Base-by-base conservation (phyloP, 1,140 invertebrate genomes). In the Meloidogyne floridensis region DNA sequence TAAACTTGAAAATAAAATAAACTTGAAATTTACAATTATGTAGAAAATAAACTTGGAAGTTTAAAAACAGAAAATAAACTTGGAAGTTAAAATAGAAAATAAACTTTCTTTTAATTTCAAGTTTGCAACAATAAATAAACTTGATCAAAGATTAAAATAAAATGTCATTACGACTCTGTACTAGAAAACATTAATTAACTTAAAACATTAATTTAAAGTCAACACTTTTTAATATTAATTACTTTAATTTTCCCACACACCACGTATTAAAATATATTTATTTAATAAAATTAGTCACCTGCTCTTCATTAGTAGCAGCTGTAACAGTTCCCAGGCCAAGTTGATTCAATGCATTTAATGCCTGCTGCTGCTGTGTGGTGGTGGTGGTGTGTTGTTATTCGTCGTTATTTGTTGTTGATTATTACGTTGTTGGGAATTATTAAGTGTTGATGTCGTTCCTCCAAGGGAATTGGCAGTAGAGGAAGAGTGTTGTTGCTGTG, bases 291-390 rank as follows among this genome's bases (percentile, higher is more conserved):
- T 56, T 54, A 42, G 56, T 65, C 59, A 79, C 77, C 77, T 79
- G 77, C 53, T 79, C 77, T 47, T 79, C 77, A 65, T 15, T 65
- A 53, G 56, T 71, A 51, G 65, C 77, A 51, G 77, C 69, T 71
- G 77, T 70, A 11, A 59, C 8, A 15, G 56, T 65, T 65, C 59
- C 59, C 10, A 79, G 15, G 6, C 77, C 77, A n/a, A 80, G 53
- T 47, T 73, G 80, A 75, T 80, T 80, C 18, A 80, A n/a, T 51
- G 79, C 79, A 54, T 72, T 74, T 56, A 80, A 47, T 15, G 80
- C 43, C 7, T 65, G 69, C 32, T 43, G 54, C 77, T 47, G 77
- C 11, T 53, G 77, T 47, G 77, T 65, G 15, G 65, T 72, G 11
- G 11, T 76, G 1, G 70, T 32, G 32, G 32, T 32, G 32, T n/a